These are phyloP conservation scores for Troides aeacus DNA, from an alignment of 2,888 invertebrate genomes.

Conservation along the genomic window DNA sequence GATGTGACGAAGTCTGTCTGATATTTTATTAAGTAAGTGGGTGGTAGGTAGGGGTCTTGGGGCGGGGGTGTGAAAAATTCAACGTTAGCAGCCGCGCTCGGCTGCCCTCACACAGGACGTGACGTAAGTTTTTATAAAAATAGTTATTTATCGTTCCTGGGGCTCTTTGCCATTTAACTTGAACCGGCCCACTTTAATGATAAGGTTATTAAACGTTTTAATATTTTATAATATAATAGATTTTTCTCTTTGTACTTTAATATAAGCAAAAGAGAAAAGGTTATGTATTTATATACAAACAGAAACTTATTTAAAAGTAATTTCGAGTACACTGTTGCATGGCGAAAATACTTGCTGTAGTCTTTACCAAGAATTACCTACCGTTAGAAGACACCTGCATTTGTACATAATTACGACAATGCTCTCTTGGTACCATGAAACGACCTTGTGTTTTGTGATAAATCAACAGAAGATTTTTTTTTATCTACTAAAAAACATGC, in stretches of 20 bases:
- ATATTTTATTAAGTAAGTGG: conserved; percentile 68
- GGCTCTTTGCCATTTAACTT: conserved; percentile 27
- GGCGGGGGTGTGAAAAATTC: conserved; percentile 64
- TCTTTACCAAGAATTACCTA: no score
- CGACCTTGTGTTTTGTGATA: no score
- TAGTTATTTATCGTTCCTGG: conserved; percentile 44
- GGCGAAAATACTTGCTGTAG: no score
- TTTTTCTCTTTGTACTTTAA: background rate
- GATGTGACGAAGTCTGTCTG: conserved; percentile 68
- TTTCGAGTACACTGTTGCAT: no score
- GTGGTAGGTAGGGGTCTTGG: conserved; percentile 41
- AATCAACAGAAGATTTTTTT: no score
- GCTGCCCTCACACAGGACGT: conserved; percentile 46
- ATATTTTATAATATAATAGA: background rate
- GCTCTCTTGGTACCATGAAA: no score
- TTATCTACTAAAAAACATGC: background rate
- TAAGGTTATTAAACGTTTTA: background rate
- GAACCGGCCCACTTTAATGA: conserved; percentile 21
- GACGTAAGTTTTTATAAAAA: conserved; percentile 51
- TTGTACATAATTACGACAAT: no score
- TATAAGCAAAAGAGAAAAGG: no score
- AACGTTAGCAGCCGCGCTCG: conserved; percentile 49
- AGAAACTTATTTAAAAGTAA: no score
- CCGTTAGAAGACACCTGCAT: no score
- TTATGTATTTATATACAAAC: no score